Evolutionary conservation across 2,888 invertebrate genomes (phyloP).

Genomic region (Papilio elwesi): DNA sequence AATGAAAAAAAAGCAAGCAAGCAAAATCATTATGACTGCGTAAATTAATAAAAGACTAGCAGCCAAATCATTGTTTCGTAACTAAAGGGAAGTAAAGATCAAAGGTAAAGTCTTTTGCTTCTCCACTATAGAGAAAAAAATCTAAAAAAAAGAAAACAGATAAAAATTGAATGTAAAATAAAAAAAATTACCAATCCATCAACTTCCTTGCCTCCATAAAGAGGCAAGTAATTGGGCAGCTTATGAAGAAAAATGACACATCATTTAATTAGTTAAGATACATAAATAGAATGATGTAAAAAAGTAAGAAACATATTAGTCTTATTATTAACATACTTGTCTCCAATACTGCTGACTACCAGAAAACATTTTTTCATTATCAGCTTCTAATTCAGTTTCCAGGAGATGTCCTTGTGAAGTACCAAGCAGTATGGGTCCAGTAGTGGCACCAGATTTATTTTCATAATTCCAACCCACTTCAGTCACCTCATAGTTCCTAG

Average conservation of each 20-base stretch:
- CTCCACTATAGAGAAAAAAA: neutral
- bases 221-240: constrained; percentile 90
- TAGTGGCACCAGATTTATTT: constrained; percentile 87
- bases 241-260: constrained; percentile 68
- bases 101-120: constrained; percentile 11
- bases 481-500: constrained; percentile 92
- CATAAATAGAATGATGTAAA: constrained; percentile 9
- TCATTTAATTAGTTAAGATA: constrained; percentile 36
- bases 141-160: neutral
- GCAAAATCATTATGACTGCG: no score
- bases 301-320: neutral
- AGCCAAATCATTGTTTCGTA: neutral
- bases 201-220: constrained; percentile 89
- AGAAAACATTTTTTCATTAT: constrained; percentile 93
- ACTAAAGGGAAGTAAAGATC: neutral
- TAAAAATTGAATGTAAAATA: constrained; percentile 1
- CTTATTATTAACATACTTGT: constrained; percentile 85
- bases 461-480: constrained; percentile 95
- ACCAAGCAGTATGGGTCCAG: constrained; percentile 94
- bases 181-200: constrained; percentile 87
- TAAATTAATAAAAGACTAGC: no score
- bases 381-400: constrained; percentile 93
- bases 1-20: no score
- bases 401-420: constrained; percentile 95
- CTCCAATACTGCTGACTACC: constrained; percentile 91